Conservation (phyloP, 1,140 invertebrate species). For the Hormaphis cornu region DNA sequence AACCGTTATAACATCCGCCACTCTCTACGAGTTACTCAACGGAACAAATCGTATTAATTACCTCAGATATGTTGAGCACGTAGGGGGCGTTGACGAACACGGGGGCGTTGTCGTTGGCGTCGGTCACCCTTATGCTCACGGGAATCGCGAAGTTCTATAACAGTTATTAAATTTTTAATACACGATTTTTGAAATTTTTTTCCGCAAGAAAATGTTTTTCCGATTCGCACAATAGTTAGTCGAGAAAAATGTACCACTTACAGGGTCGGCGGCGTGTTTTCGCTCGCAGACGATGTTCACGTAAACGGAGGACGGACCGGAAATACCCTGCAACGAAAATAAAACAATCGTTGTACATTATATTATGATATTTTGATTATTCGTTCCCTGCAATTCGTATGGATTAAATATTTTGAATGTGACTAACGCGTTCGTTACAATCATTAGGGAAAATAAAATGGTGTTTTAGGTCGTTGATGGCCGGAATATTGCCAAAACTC, state of each 20-base stretch:
- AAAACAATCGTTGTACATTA: background rate
- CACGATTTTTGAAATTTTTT: background rate
- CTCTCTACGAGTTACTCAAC: no score
- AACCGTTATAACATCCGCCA: no score
- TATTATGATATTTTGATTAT: no score
- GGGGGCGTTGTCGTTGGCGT: slow-evolving; percentile 85
- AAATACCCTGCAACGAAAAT: slow-evolving; percentile 48
- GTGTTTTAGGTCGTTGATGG: no score
- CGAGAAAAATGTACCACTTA: slow-evolving; percentile 39
- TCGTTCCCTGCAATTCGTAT: no score
- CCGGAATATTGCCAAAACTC: no score
- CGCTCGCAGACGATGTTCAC: slow-evolving; percentile 75
- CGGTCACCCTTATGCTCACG: slow-evolving; percentile 80
- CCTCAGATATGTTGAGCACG: slow-evolving; percentile 71
- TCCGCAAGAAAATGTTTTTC: background rate
- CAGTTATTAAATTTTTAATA: slow-evolving; percentile 15
- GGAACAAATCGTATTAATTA: slow-evolving; percentile 37
- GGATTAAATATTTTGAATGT: no score
- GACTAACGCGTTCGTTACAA: no score
- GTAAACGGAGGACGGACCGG: slow-evolving; percentile 72
- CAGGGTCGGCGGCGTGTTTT: slow-evolving; percentile 66
- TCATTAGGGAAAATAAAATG: no score
- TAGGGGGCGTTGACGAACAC: slow-evolving; percentile 73
- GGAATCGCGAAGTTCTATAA: slow-evolving; percentile 74
- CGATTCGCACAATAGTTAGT: background rate